Evolutionary conservation across 2,888 invertebrate species (phyloP), one percentile per base, ranked within the genome.

Genomic region (Glomeris marginata): DNA sequence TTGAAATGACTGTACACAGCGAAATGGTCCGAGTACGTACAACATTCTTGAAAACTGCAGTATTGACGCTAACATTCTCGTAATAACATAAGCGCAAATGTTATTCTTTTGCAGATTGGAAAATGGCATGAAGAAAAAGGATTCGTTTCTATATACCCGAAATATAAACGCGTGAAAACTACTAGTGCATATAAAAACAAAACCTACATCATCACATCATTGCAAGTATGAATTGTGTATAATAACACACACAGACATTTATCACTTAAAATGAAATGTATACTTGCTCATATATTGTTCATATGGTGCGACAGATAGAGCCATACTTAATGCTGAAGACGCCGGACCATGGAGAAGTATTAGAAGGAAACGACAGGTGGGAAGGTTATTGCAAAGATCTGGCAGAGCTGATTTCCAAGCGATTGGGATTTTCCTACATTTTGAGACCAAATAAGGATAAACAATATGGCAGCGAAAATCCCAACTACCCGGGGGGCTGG

Each of bases 341-440:
- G 52, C 72, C 77, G 2, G 80, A 79, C 52, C 72, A 74, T 8
- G 78, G 55, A n/a, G 56, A 80, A 60, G 72, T 73, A 47, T 66
- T 77, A 38, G 70, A 70, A 41, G 84, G 82, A 48, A 85, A 86
- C 62, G 84, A 86, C 55, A 75, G 78, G 41, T 85, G 79, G 62
- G 81, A 87, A 62, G 94, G 95, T 46, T 94, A 88, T 66, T 90
- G 88, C 69, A 86, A 91, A 63, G 94, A 94, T 65, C 72, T 94
- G 37, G 82, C 86, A 2, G 83, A 87, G 60, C 72, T 84, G 54
- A 77, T 94, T 54, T 74, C 87, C 1, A 79, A 79, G 59, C 78
- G 77, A 63, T 74, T 90, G 54, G 82, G 81, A 51, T 86, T 90
- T 57, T 81, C 82, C 66, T 91, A 87, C 72, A 84, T 85, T 66